phyloP scores from a whole-genome alignment of 64 coral and sea anemone genomes.

The Anthopleura sola region DNA sequence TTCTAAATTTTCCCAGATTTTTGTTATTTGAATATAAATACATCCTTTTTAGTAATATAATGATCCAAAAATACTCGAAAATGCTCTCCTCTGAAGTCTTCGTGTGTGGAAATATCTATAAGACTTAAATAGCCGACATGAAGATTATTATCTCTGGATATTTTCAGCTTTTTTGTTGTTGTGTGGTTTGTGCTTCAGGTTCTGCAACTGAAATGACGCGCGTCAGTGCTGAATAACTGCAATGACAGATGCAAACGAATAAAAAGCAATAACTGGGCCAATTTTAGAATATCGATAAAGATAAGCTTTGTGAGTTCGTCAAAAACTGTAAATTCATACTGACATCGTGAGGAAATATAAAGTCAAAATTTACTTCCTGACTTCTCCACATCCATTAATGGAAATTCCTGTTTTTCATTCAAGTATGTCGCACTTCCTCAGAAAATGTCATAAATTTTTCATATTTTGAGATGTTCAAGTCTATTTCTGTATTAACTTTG shows the following conservation, averaged over 20 bases:
- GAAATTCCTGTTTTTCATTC: not conserved
- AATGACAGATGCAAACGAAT: not conserved
- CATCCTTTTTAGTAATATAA: not conserved
- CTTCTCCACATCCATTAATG: not conserved
- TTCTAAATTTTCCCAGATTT: not conserved
- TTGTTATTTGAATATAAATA: not conserved
- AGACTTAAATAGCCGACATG: not conserved
- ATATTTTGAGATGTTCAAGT: not conserved
- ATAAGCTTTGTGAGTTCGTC: not conserved
- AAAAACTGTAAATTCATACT: not conserved
- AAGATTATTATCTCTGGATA: not conserved
- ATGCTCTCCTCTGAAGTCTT: not conserved
- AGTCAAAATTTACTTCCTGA: not conserved
- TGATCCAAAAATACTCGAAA: not conserved
- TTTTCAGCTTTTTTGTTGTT: not conserved
- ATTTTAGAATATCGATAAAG: not conserved
- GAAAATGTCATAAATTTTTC: not conserved
- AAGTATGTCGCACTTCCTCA: not conserved
- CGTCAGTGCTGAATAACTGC: not conserved
- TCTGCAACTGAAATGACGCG: not conserved
- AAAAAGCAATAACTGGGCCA: not conserved
- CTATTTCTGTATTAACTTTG: not conserved
- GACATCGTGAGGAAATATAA: not conserved
- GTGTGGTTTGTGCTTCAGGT: not conserved
- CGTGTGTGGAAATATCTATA: not conserved